Percentiles rank a stretch among this genome's conserved stretches.
Evolutionary conservation across 2,888 invertebrate species (phyloP).

Genomic region (Drosophila limbata): DNA sequence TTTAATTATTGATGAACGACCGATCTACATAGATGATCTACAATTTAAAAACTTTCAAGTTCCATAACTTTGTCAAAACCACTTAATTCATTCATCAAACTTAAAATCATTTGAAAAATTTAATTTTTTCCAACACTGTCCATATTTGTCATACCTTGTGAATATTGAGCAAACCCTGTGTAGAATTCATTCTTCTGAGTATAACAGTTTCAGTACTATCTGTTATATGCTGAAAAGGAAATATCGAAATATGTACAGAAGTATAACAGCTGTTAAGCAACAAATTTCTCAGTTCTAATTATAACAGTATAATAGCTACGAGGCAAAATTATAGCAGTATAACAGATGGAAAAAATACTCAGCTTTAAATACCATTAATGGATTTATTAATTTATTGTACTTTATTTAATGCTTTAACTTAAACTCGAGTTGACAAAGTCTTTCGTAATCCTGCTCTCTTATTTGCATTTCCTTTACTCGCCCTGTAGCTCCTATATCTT

Average conservation of each 20-base stretch:
- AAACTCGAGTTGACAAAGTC: constrained; percentile 28
- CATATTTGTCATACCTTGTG: no score
- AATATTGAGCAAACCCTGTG: no score
- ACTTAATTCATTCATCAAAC: no score
- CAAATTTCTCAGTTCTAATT: not conserved
- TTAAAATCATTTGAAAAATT: no score
- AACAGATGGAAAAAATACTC: no score
- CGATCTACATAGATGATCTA: no score
- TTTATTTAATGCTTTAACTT: constrained; percentile 20
- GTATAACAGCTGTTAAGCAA: not conserved
- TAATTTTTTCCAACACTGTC: no score
- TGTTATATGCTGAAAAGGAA: not conserved
- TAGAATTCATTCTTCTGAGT: not conserved
- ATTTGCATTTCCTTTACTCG: no score
- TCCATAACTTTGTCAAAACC: no score
- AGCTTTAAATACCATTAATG: constrained; percentile 1
- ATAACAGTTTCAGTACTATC: not conserved
- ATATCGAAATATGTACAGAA: not conserved
- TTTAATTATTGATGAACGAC: no score
- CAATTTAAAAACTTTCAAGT: no score
- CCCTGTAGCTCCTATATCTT: not conserved
- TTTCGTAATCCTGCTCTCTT: constrained; percentile 7
- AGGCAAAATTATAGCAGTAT: no score
- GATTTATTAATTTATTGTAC: constrained; percentile 25
- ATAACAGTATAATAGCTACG: constrained; percentile 6